Evolutionary conservation across 1,140 invertebrate species (phyloP), one percentile per base, ranked within the genome.

Genomic region (Orius insidiosus): DNA sequence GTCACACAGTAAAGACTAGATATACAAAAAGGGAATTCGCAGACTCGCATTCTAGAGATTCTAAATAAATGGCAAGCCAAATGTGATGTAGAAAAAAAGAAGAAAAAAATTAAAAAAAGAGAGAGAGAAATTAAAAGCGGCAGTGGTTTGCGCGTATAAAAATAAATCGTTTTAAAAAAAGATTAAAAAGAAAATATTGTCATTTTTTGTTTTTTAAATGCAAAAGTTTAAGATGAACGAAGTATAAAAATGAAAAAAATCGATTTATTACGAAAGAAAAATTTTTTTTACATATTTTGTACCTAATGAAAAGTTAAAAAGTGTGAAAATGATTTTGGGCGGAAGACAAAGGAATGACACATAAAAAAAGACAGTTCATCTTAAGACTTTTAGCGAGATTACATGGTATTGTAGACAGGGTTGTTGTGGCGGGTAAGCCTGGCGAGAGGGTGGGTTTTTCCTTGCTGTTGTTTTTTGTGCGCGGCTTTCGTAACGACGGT

Each of bases 321-420:
- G 24, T 24, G 35, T 11, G 14, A 11, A n/a, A 36, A n/a, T 14
- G n/a, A 36, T 36, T 36, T 41, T 18, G 10, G 24, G 24, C 24
- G 24, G 24, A 24, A 24, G 24, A 24, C 24, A 24, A 24, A 24
- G 24, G 24, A 39, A 39, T 14, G 7, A 39, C 8, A 14, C 8
- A 18, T 39, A 14, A 15, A 36, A 15, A n/a, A n/a, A n/a, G n/a
- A 36, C n/a, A 36, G 37, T 16, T 16, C 18, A 39, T 39, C 37
- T 16, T 18, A 39, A 39, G 24, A 24, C 24, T 24, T 24, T 24
- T 24, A n/a, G n/a, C n/a, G 24, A 24, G 24, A 15, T 75, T 74
- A 85, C 82, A 86, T 85, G 54, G 82, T 86, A 70, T 85, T 85
- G 62, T 85, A 85, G 61, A 85, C 76, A 58, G 81, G 76, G 68